Percentiles rank a stretch among this genome's conserved stretches.
phyloP scores from a whole-genome alignment of 1,140 invertebrate genomes.

The Luehdorfia chinensis region DNA sequence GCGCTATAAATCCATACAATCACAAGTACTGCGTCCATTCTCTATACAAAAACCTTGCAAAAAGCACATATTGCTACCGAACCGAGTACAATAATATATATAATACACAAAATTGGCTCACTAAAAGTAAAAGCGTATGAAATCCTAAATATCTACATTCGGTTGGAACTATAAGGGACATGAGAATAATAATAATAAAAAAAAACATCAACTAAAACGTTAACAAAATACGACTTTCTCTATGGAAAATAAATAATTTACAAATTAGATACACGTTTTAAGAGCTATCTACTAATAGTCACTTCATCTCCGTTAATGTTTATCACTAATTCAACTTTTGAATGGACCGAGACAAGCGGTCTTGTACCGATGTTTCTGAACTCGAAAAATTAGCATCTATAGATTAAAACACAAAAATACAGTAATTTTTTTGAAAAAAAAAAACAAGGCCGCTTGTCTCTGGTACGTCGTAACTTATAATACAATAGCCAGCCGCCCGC shows the following conservation, averaged over 20 bases:
- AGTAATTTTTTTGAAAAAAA: too few species aligned
- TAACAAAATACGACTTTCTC: slow-evolving; percentile 76
- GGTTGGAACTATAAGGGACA: slow-evolving; percentile 65
- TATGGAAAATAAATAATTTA: slow-evolving; percentile 77
- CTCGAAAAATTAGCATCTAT: too few species aligned
- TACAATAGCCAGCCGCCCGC: slow-evolving; percentile 64
- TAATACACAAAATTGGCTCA: slow-evolving; percentile 71
- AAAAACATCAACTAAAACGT: slow-evolving; percentile 75
- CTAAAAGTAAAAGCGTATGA: slow-evolving; percentile 75
- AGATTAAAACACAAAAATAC: too few species aligned
- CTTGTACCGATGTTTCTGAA: slow-evolving; percentile 19
- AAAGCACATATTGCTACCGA: slow-evolving; percentile 52
- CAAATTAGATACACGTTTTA: slow-evolving; percentile 75
- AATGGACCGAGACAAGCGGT: slow-evolving; percentile 37
- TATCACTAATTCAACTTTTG: slow-evolving; percentile 61
- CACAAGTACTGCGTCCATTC: slow-evolving; percentile 50
- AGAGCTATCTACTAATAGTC: slow-evolving; percentile 66
- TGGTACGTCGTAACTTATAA: slow-evolving; percentile 37
- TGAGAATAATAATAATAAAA: slow-evolving; percentile 50
- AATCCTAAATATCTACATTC: slow-evolving; percentile 69
- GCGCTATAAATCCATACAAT: slow-evolving; percentile 44
- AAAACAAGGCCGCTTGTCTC: slow-evolving; percentile 52
- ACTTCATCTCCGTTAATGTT: slow-evolving; percentile 54
- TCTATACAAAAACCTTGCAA: slow-evolving; percentile 41
- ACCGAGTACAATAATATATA: slow-evolving; percentile 58